Percentiles rank a stretch among this genome's conserved stretches.
phyloP scores from a whole-genome alignment of 2,797 vertebrate genomes.

The Mormyrus hasselquistii region DNA sequence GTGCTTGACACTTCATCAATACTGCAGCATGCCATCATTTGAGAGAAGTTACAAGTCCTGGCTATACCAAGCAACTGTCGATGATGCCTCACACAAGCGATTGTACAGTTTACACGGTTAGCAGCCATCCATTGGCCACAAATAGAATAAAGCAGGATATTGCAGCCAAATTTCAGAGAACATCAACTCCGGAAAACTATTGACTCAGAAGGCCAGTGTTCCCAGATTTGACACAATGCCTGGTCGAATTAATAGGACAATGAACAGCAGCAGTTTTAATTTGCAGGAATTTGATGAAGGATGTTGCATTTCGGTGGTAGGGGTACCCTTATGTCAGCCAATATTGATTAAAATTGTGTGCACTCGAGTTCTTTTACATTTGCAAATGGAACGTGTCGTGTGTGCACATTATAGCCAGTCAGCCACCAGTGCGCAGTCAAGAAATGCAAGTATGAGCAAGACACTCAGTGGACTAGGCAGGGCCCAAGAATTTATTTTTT shows the following conservation, averaged over 20 bases:
- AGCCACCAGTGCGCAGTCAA: background rate
- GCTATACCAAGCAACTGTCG: background rate
- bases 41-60: background rate
- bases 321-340: background rate
- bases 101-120: background rate
- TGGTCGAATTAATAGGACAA: background rate
- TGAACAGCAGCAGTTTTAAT: background rate
- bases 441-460: background rate
- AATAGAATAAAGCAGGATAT: background rate
- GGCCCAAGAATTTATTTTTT: no score
- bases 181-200: background rate
- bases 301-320: background rate
- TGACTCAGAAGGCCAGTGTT: background rate
- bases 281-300: background rate
- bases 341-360: background rate
- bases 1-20: no score
- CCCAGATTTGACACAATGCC: background rate
- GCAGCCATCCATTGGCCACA: background rate
- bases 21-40: background rate
- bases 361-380: no score
- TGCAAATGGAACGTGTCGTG: no score
- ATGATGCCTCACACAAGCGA: background rate
- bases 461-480: no score
- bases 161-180: background rate
- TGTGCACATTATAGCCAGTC: no score